Percentiles rank a stretch among this genome's conserved stretches.
phyloP scores from a whole-genome alignment of 2,797 vertebrate genomes.

The Staurois parvus region DNA sequence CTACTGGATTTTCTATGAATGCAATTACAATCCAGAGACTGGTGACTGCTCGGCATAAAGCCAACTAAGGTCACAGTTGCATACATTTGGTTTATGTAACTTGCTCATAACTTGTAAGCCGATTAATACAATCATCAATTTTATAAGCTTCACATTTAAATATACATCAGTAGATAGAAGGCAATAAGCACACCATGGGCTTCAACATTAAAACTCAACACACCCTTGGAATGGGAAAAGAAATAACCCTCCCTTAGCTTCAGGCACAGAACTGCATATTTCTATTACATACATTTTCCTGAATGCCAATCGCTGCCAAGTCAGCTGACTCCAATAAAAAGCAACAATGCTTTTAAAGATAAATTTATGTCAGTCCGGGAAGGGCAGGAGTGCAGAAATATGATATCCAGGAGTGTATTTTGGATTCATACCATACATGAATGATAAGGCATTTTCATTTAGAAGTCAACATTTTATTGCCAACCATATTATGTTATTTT shows the following conservation, averaged over 20 bases:
- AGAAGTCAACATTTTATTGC: too few species aligned
- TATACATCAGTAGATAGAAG: constrained; percentile 9
- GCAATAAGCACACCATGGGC: neutral
- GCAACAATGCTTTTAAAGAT: neutral
- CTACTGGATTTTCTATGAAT: too few species aligned
- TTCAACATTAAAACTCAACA: neutral
- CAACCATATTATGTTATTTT: too few species aligned
- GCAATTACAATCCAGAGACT: too few species aligned
- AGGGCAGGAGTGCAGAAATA: neutral
- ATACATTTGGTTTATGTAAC: neutral
- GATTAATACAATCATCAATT: neutral
- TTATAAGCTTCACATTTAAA: neutral
- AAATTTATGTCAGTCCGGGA: neutral
- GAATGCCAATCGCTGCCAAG: neutral
- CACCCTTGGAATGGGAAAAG: constrained; percentile 5
- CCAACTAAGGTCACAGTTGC: neutral
- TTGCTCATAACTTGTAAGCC: too few species aligned
- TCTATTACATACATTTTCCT: neutral
- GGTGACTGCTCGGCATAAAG: too few species aligned
- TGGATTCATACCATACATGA: too few species aligned
- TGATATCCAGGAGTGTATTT: too few species aligned
- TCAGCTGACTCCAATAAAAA: neutral
- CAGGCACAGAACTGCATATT: neutral
- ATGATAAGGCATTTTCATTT: too few species aligned
- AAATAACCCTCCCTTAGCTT: neutral